These are phyloP conservation scores for Bellardia pandia DNA, from an alignment of 2,888 invertebrate genomes.

Conservation along the genomic window DNA sequence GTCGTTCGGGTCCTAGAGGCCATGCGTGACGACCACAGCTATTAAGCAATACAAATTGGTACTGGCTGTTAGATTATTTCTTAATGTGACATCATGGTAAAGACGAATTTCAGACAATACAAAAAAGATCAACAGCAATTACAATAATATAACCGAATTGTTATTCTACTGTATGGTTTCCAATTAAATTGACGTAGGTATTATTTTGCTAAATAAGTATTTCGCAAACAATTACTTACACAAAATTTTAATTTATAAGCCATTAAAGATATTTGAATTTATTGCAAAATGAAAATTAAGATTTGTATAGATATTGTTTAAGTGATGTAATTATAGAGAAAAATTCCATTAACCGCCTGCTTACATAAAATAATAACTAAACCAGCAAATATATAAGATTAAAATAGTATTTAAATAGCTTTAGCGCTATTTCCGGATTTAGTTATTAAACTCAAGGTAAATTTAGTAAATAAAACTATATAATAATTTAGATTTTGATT, in stretches of 20 bases:
- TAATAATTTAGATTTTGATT: too few species aligned
- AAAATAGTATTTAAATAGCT: neutral
- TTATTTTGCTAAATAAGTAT: neutral
- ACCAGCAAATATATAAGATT: neutral
- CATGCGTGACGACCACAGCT: too few species aligned
- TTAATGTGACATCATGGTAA: too few species aligned
- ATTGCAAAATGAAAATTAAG: constrained; percentile 14
- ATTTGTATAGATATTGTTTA: neutral
- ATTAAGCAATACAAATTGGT: too few species aligned
- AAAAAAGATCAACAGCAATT: too few species aligned
- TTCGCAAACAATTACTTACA: neutral
- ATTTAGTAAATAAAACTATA: too few species aligned
- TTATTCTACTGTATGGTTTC: constrained; percentile 7
- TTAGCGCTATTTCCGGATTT: neutral
- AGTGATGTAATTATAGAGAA: constrained; percentile 15
- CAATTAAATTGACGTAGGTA: neutral
- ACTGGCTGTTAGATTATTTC: too few species aligned
- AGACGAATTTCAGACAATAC: too few species aligned
- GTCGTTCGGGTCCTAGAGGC: too few species aligned
- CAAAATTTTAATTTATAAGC: constrained; percentile 36
- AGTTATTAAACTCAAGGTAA: neutral
- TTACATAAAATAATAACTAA: neutral
- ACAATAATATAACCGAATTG: neutral
- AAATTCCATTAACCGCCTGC: constrained; percentile 22
- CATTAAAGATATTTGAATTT: constrained; percentile 39